Evolutionary conservation across 2,113 vertebrate genomes (phyloP).

Genomic region (Bathybates hornii): DNA sequence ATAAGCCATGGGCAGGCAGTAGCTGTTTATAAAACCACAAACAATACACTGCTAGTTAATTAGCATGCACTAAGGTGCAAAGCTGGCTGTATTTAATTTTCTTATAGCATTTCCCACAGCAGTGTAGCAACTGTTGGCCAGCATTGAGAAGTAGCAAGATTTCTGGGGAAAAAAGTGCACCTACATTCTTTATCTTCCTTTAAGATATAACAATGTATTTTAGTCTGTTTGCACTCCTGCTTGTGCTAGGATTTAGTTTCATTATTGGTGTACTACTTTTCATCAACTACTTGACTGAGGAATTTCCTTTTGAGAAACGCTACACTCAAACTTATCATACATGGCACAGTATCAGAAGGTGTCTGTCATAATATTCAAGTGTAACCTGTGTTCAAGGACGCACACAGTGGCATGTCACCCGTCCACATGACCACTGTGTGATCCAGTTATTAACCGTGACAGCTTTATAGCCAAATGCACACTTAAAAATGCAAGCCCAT

Average conservation of each 20-base stretch:
- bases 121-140: neutral
- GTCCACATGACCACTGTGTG: neutral
- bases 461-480: neutral
- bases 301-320: neutral
- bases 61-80: neutral
- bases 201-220: neutral
- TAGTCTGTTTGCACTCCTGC: neutral
- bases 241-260: neutral
- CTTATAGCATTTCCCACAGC: neutral
- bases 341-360: neutral
- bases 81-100: neutral
- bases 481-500: neutral
- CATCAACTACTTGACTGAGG: neutral
- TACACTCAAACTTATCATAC: neutral
- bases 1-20: neutral
- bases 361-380: neutral
- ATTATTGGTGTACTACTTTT: neutral
- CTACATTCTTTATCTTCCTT: neutral
- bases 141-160: neutral
- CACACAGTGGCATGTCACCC: neutral
- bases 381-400: neutral
- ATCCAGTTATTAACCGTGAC: neutral
- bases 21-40: neutral
- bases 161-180: neutral
- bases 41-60: neutral